Evolutionary conservation across 2,113 vertebrate species (phyloP).

Genomic region (Ceratotherium simum): DNA sequence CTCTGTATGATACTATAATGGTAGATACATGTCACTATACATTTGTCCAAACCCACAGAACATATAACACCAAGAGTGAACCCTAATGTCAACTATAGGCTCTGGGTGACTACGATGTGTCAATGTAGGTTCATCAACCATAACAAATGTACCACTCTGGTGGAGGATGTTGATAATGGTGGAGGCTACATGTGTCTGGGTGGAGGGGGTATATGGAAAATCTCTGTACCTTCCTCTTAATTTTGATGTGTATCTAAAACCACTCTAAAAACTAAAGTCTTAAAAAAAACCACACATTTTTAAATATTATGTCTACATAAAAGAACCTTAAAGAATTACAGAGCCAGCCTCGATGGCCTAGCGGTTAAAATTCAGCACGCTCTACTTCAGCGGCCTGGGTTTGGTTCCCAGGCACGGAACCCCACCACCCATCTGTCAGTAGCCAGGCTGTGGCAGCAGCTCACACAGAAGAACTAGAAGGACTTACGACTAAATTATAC

Average conservation of each 20-base stretch:
- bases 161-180: background rate
- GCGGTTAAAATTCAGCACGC: no score
- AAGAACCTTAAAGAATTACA: background rate
- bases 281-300: background rate
- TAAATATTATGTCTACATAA: constrained; percentile 2
- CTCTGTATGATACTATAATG: background rate
- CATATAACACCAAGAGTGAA: background rate
- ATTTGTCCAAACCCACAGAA: background rate
- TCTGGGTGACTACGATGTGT: background rate
- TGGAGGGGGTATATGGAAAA: background rate
- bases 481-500: no score
- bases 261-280: background rate
- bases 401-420: no score
- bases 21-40: background rate
- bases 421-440: no score
- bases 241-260: background rate
- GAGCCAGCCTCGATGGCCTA: no score
- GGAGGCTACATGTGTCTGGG: background rate
- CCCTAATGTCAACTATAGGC: background rate
- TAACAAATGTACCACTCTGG: background rate
- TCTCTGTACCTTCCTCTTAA: background rate
- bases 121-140: background rate
- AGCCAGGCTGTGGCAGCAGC: no score
- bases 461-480: no score
- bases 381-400: no score